A percentile compares a stretch with the other conserved stretches of the same genome.
phyloP scores from a whole-genome alignment of 2,797 vertebrate genomes.

The Pseudocheirus occidentalis region DNA sequence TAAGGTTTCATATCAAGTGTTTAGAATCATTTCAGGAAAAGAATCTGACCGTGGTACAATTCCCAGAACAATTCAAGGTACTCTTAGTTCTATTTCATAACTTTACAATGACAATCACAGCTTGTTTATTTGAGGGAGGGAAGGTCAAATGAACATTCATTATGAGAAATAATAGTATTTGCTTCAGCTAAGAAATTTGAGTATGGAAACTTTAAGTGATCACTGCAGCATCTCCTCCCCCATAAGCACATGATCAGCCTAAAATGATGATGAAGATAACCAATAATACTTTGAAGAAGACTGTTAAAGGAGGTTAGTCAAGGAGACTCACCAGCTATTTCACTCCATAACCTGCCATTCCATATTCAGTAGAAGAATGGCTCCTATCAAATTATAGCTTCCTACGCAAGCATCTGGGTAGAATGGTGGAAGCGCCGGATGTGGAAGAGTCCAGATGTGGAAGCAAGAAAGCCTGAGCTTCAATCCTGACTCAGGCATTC shows the following conservation, averaged over 20 bases:
- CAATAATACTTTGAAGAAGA: background rate
- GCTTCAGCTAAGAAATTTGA: background rate
- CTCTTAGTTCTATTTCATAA: background rate
- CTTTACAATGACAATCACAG: background rate
- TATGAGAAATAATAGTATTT: background rate
- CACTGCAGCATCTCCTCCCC: background rate
- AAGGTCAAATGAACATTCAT: background rate
- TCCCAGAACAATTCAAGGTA: background rate
- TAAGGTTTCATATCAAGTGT: background rate
- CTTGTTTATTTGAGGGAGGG: background rate
- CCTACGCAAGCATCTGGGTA: background rate
- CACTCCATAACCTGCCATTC: background rate
- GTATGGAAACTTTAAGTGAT: background rate
- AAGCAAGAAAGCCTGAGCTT: background rate
- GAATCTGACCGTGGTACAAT: background rate
- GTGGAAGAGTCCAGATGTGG: background rate
- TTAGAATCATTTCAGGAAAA: background rate
- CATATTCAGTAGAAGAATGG: background rate
- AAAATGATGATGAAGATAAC: background rate
- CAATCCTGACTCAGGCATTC: background rate
- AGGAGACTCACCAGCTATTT: background rate
- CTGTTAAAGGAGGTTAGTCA: background rate
- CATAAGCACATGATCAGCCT: background rate
- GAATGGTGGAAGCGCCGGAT: background rate
- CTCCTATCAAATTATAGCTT: background rate